Conservation (phyloP, 2,888 invertebrate genomes). For the Alentia gelatinosa region DNA sequence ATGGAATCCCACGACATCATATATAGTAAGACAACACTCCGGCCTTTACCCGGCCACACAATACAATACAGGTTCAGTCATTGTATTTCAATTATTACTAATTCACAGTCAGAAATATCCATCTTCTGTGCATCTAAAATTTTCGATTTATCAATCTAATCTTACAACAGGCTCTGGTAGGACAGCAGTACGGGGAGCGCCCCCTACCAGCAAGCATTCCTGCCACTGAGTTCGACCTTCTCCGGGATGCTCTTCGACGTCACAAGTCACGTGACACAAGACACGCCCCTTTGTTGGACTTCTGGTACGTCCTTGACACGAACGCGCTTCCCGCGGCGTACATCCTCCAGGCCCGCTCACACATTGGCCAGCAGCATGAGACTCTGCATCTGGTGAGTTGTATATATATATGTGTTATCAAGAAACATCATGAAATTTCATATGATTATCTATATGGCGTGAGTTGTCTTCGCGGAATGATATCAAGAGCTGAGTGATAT, state of each 20-base stretch:
- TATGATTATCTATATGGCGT: too few species aligned
- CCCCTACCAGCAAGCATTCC: slow-evolving; percentile 72
- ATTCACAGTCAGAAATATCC: too few species aligned
- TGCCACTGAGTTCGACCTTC: slow-evolving; percentile 70
- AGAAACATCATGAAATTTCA: too few species aligned
- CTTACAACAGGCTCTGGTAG: slow-evolving; percentile 76
- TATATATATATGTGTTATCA: not conserved
- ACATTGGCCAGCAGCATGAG: not conserved
- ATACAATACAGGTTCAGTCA: too few species aligned
- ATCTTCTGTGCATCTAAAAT: too few species aligned
- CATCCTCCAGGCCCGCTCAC: slow-evolving; percentile 63
- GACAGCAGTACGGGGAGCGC: slow-evolving; percentile 75
- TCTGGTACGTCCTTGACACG: slow-evolving; percentile 75
- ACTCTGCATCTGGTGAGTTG: not conserved
- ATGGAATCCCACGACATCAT: too few species aligned
- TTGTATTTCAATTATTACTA: too few species aligned
- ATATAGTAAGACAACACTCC: too few species aligned
- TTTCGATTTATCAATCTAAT: too few species aligned
- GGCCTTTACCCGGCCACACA: too few species aligned
- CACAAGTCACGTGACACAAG: slow-evolving; percentile 73
- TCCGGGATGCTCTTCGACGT: slow-evolving; percentile 70
- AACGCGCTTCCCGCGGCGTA: slow-evolving; percentile 75
- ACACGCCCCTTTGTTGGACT: slow-evolving; percentile 72
- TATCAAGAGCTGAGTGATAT: too few species aligned
- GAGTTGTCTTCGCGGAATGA: too few species aligned